Percentiles rank a stretch among this genome's conserved stretches.
Conservation (phyloP, 2,797 vertebrate genomes). For the Sebastes vulpes region DNA sequence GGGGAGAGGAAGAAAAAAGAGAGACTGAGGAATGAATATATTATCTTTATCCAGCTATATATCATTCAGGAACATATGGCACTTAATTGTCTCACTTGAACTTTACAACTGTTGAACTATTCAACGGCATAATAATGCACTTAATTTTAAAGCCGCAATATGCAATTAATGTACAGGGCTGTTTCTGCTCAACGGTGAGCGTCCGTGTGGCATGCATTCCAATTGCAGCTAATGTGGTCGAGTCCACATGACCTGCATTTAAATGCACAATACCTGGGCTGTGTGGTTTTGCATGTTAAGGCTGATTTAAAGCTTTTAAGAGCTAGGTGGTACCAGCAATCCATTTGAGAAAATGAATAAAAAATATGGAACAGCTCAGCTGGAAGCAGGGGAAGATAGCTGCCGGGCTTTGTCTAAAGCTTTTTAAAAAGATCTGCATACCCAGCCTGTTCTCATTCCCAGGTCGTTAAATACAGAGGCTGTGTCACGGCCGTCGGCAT, state of each 20-base stretch:
- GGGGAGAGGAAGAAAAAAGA: neutral
- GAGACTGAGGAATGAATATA: slow-evolving; percentile 19
- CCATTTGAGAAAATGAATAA: neutral
- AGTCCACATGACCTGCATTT: slow-evolving; percentile 15
- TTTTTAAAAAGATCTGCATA: neutral
- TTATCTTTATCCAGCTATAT: slow-evolving; percentile 42
- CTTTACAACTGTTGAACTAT: slow-evolving; percentile 52
- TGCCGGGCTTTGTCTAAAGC: neutral
- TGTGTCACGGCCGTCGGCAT: too few relatives aligned
- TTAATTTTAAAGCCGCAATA: slow-evolving; percentile 33
- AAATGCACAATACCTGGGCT: slow-evolving; percentile 18
- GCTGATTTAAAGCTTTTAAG: slow-evolving; percentile 11
- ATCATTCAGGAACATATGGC: slow-evolving; percentile 52
- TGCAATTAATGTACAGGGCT: slow-evolving; percentile 44
- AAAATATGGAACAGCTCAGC: neutral
- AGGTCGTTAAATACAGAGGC: too few relatives aligned
- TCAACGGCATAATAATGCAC: slow-evolving; percentile 21
- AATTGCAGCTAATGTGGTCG: slow-evolving; percentile 4
- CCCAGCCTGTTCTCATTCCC: too few relatives aligned
- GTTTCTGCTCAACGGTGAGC: slow-evolving; percentile 10
- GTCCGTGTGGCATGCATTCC: slow-evolving; percentile 16
- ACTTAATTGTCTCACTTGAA: slow-evolving; percentile 61
- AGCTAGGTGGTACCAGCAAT: neutral
- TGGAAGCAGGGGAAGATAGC: neutral
- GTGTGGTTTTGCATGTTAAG: neutral